Evolutionary conservation across 2,113 vertebrate species (phyloP), one percentile per base, ranked within the genome.

Genomic region (Xerus inauris): DNA sequence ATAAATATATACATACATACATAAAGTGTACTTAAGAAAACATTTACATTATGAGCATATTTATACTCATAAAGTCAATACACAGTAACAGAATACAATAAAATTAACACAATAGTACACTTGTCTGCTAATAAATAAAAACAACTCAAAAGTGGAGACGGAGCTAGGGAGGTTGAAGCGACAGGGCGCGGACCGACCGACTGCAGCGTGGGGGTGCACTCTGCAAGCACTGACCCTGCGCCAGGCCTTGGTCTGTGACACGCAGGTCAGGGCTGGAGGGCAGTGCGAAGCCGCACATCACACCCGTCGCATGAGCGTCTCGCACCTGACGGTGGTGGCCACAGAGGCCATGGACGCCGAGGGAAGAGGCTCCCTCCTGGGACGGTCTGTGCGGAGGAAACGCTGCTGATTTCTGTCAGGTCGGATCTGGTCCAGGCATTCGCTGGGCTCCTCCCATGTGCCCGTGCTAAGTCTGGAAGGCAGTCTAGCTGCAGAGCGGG

Each of bases 391-490:
- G 42, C 28, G 10, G 16, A 5, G 64, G 59, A 45, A 12, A 13
- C 40, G 16, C 8, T 3, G 19, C 28, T 45, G 19, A 6, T 0
- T 32, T 64, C 22, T 38, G 6, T 8, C 6, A 3, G 12, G 45
- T 72, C 26, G 1, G 13, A 51, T n/a, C 57, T 30, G 30, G 0
- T 3, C 5, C 32, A 5, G 1, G n/a, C n/a, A 51, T 3, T 38
- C 54, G n/a, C 3, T 6, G 10, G 51, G 26, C 30, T 47, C 24
- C 49, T 71, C 2, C 26, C 45, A 4, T 38, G 35, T 22, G 38
- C 38, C 1, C 45, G 6, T 71, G 22, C 38, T 64, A 35, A 38
- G 1, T 17, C 20, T 67, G 51, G n/a, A 67, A 5, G 38, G 9
- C 1, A 0, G 5, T 77, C 17, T 5, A 30, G 3, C 3, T 5